Base-by-base conservation (phyloP, 2,797 vertebrate genomes). In the Phrynocephalus guinanensis region DNA sequence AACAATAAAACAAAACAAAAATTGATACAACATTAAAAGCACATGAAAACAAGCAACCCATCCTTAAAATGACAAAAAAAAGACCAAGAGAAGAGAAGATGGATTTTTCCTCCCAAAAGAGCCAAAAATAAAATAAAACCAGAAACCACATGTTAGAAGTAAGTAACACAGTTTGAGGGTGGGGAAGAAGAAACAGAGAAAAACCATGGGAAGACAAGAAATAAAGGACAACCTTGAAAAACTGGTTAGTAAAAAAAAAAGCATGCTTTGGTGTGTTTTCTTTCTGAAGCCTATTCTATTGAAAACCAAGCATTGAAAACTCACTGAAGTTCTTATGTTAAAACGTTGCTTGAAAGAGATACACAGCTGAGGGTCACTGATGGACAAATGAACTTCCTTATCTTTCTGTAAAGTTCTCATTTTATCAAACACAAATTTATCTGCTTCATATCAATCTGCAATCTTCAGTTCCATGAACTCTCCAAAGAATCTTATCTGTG, bases 201-300 rank as follows among this genome's bases (percentile, higher is more conserved):
- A 60, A 85, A 3, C 44, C 44, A 79, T 88, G 77, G 87, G 79
- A 82, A 89, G 86, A 89, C 67, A 89, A 24, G 77, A 93, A 94
- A 91, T 91, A 94, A 91, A 83, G n/a, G 92, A 88, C 92, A 86
- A 90, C 91, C 88, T 92, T 87, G 82, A 84, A 93, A 93, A 91
- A 33, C 91, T 85, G 92, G 85, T 92, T 90, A 93, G 79, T 26
- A 26, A 79, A 90, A 90, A 56, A 56, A 8, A 56, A 90, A 84
- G 38, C 20, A 88, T 38, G 24, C 82, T 92, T 87, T 90, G 20
- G 24, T 71, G 78, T 38, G 24, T n/a, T 0, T 1, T 26, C 80
- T 91, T 68, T 83, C 24, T 50, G 89, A 88, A n/a, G 33, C 22
- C 88, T 78, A 76, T 93, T 76, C 38, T 90, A 88, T 89, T 89